Evolutionary conservation across 2,113 vertebrate genomes (phyloP), one percentile per base, ranked within the genome.

Genomic region (Formicarius rufipectus): DNA sequence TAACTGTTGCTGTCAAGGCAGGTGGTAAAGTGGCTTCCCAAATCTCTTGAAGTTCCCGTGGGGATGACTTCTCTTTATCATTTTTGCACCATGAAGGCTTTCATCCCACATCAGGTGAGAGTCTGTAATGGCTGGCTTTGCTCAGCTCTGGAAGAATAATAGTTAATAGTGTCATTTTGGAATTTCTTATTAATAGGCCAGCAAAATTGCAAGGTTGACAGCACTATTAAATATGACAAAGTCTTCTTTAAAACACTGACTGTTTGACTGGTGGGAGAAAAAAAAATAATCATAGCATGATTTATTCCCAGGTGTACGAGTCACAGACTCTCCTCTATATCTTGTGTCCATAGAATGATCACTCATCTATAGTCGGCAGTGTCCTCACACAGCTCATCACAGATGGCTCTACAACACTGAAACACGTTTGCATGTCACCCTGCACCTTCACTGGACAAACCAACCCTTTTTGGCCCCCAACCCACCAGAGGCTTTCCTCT

Each of bases 191-290:
- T 97, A 97, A 91, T 69, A 87, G 86, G 39, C 44, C 84, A 83
- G 90, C 56, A 84, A 90, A 95, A 91, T 81, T 66, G 86, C 91
- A 93, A 94, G 89, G 91, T 76, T 98, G 95, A 96, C 96, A 97
- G 92, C 60, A 69, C 95, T 96, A 97, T 97, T 97, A 97, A 97
- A 97, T 96, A 97, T 96, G 96, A 95, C 96, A 96, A 95, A 97
- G 93, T 94, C 95, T 95, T 96, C 84, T 93, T 97, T 93, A 95
- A 95, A 95, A 92, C 87, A 97, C 76, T 94, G 95, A 81, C 80
- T 95, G 72, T 94, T 94, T 96, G 95, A 96, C 85, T 91, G 77
- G 83, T 90, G 59, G 31, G 55, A 87, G 22, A 44, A 35, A 66
- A 91, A 85, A 81, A 84, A 78, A 66, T n/a, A n/a, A 87, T 53